These are phyloP conservation scores for Drymonia ruficornis DNA, from an alignment of 2,888 invertebrate species.

Conservation along the genomic window DNA sequence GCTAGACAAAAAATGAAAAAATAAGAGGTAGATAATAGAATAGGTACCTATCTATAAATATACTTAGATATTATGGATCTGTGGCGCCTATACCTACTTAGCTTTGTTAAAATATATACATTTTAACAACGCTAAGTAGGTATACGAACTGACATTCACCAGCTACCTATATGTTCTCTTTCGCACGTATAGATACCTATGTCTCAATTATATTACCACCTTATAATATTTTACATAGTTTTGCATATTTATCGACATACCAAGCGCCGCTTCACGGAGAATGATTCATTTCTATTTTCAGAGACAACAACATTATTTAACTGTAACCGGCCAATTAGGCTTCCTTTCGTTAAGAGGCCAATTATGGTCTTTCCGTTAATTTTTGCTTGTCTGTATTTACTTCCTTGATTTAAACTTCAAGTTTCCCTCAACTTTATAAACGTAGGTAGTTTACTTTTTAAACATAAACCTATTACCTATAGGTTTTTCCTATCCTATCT, in stretches of 20 bases:
- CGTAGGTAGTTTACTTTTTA: slow-evolving; percentile 13
- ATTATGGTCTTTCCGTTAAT: not conserved
- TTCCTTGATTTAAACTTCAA: not conserved
- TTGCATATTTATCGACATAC: slow-evolving; percentile 4
- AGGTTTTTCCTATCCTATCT: no score
- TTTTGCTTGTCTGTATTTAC: not conserved
- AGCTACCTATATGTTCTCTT: not conserved
- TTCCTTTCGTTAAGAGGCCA: not conserved
- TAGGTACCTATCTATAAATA: no score
- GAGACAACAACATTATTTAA: slow-evolving; percentile 2
- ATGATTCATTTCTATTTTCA: slow-evolving; percentile 5
- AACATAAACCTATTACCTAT: no score
- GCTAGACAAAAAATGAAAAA: no score
- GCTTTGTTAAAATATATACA: no score
- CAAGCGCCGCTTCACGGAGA: not conserved
- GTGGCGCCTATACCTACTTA: no score
- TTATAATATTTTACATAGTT: not conserved
- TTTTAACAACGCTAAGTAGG: no score
- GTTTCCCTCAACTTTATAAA: slow-evolving; percentile 22
- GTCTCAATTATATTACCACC: not conserved
- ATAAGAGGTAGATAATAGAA: no score
- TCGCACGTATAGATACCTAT: slow-evolving; percentile 1
- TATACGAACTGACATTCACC: no score
- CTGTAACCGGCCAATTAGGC: not conserved
- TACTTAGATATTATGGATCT: no score